Conservation (phyloP, 2,888 invertebrate genomes). For the Autographa gamma region DNA sequence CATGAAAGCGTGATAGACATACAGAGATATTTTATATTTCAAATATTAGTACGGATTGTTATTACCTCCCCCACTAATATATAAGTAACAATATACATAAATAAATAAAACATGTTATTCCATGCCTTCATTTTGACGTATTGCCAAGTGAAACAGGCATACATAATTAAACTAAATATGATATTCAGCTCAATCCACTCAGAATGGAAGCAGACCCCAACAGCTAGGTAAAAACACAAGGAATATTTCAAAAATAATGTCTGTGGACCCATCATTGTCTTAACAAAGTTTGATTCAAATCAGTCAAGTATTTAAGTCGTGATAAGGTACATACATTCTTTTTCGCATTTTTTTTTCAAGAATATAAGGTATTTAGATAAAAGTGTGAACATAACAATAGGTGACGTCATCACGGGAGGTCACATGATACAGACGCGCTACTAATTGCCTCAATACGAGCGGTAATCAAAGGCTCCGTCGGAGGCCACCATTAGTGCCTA, state of each 20-base stretch:
- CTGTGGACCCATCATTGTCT: neutral
- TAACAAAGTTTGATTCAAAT: neutral
- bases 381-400: neutral
- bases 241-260: neutral
- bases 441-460: slow-evolving; percentile 30
- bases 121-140: neutral
- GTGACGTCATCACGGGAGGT: neutral
- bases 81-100: neutral
- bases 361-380: neutral
- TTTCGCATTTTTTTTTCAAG: too few relatives aligned
- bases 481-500: slow-evolving; percentile 43
- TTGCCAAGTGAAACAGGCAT: neutral
- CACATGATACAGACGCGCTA: slow-evolving; percentile 6
- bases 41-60: too few relatives aligned
- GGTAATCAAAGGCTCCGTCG: slow-evolving; percentile 41
- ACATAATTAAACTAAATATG: neutral
- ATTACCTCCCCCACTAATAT: neutral
- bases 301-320: neutral
- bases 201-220: neutral
- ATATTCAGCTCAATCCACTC: neutral
- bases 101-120: slow-evolving; percentile 1
- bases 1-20: too few relatives aligned
- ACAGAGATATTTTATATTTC: too few relatives aligned
- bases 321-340: neutral
- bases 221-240: neutral